Conservation (phyloP, 2,797 vertebrate genomes). For the Leucoraja ocellata region DNA sequence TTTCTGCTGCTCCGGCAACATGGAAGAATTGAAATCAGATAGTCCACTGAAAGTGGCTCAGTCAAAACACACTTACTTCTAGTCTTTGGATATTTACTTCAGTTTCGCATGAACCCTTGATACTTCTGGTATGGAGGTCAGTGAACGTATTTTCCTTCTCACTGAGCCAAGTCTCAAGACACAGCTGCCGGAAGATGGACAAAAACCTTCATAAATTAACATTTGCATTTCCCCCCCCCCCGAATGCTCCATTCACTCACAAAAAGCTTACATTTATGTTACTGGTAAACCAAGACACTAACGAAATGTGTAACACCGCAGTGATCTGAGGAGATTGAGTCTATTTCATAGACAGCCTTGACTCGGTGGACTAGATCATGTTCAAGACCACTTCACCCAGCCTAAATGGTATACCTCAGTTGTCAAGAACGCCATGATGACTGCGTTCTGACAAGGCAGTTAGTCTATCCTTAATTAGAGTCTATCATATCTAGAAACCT, state of each 20-base stretch:
- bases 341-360: too few relatives aligned
- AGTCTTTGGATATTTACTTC: constrained; percentile 79
- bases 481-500: too few relatives aligned
- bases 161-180: constrained; percentile 77
- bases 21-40: neutral
- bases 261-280: neutral
- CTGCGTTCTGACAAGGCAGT: too few relatives aligned
- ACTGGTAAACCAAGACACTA: neutral
- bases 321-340: too few relatives aligned
- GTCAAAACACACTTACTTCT: constrained; percentile 69
- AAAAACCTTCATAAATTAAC: neutral
- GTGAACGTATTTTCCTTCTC: constrained; percentile 82
- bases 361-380: too few relatives aligned
- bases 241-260: neutral
- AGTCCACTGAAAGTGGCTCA: neutral
- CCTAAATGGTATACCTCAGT: too few relatives aligned
- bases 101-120: constrained; percentile 79
- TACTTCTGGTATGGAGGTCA: constrained; percentile 78
- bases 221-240: neutral
- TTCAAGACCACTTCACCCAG: too few relatives aligned
- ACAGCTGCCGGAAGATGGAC: constrained; percentile 54
- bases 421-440: too few relatives aligned
- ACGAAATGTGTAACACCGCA: too few relatives aligned
- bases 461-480: too few relatives aligned
- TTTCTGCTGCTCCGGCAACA: neutral